These are phyloP conservation scores for Plectropomus leopardus DNA, from an alignment of 2,113 vertebrate species.

Conservation along the genomic window DNA sequence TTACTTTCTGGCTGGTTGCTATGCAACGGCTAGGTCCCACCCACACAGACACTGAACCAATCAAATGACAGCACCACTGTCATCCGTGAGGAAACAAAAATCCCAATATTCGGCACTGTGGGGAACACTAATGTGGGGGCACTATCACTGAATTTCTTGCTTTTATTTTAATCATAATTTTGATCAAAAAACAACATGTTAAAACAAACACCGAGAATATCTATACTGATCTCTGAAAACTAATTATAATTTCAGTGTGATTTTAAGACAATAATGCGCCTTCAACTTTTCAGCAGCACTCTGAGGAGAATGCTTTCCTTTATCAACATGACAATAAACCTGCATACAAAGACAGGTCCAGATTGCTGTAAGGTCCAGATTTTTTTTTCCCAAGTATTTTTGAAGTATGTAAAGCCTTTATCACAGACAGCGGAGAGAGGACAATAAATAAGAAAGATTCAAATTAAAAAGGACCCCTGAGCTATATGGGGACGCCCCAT, in stretches of 20 bases:
- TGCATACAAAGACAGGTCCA: not conserved
- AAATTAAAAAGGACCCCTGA: conserved; percentile 3
- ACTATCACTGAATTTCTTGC: no score
- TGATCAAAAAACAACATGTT: no score
- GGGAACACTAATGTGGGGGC: no score
- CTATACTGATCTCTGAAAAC: no score
- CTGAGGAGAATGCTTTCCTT: not conserved
- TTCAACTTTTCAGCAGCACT: no score
- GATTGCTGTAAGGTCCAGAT: conserved; percentile 20
- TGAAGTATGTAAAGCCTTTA: conserved; percentile 31
- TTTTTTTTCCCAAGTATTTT: conserved; percentile 32
- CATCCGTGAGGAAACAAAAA: no score
- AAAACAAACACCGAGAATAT: no score
- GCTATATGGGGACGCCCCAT: not conserved
- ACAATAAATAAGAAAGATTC: not conserved
- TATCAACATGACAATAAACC: not conserved
- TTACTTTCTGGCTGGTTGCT: not conserved
- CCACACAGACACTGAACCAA: no score
- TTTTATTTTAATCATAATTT: no score
- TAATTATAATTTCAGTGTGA: not conserved
- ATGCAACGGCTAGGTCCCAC: no score
- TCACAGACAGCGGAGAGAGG: not conserved
- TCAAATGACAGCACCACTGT: no score
- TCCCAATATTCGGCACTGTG: no score
- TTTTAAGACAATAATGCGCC: not conserved